Evolutionary conservation across 2,888 invertebrate genomes (phyloP).

Genomic region (Teleiodes luculella): DNA sequence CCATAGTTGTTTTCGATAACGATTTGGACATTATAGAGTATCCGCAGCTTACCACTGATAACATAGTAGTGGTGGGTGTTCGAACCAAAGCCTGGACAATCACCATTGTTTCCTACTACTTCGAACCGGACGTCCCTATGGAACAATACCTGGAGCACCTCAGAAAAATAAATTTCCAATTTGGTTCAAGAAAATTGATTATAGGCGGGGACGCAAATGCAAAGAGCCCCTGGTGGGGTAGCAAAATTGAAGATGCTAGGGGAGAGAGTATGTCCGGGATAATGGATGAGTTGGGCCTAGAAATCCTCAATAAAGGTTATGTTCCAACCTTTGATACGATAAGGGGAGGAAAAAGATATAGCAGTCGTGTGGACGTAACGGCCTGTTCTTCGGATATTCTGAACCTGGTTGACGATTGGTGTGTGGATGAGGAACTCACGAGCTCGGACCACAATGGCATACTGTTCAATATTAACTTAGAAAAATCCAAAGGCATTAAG

Average conservation of each 20-base stretch:
- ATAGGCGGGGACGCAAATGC: slow-evolving; percentile 28
- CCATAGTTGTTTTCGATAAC: slow-evolving; percentile 15
- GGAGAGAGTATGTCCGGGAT: slow-evolving; percentile 13
- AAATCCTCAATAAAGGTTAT: slow-evolving; percentile 14
- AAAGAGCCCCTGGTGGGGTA: slow-evolving; percentile 26
- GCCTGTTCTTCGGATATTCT: slow-evolving; percentile 13
- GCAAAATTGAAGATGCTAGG: slow-evolving; percentile 16
- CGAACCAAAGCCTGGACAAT: background rate
- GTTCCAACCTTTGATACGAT: slow-evolving; percentile 19
- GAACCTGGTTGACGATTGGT: slow-evolving; percentile 11
- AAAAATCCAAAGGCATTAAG: background rate
- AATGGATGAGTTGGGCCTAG: slow-evolving; percentile 14
- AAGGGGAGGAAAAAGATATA: background rate
- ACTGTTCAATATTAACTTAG: background rate
- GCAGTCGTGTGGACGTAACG: slow-evolving; percentile 21
- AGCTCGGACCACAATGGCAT: slow-evolving; percentile 20
- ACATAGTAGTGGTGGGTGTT: background rate
- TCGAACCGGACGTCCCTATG: slow-evolving; percentile 10
- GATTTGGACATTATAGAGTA: background rate
- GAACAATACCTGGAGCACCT: slow-evolving; percentile 13
- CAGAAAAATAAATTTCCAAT: background rate
- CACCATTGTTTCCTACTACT: slow-evolving; percentile 2
- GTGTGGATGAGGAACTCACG: slow-evolving; percentile 14
- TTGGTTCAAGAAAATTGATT: slow-evolving; percentile 7
- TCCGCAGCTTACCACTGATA: slow-evolving; percentile 4